Evolutionary conservation across 1,140 invertebrate species (phyloP).

Genomic region (Aphaenogaster ashmeadi): DNA sequence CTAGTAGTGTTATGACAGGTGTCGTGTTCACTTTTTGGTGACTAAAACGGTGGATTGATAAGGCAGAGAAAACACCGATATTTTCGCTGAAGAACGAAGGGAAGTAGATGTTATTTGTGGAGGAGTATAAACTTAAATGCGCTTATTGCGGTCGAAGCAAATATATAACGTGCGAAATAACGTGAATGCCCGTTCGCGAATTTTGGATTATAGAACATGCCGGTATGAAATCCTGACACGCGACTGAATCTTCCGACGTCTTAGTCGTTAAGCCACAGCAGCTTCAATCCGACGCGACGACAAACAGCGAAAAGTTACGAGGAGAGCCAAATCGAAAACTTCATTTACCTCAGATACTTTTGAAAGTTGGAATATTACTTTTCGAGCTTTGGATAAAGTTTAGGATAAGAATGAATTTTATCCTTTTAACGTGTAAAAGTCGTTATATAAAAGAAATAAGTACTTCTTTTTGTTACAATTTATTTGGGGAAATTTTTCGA

Average conservation of each 20-base stretch:
- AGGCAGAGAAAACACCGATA: not conserved
- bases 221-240: not conserved
- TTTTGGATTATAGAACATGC: conserved; percentile 12
- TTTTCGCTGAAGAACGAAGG: not conserved
- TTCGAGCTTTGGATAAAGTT: conserved; percentile 17
- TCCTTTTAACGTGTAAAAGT: not conserved
- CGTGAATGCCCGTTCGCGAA: not conserved
- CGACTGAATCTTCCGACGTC: conserved; percentile 1
- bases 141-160: not conserved
- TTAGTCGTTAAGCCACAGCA: conserved; percentile 1
- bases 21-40: not conserved
- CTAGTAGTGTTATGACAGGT: too few relatives aligned
- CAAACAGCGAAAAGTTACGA: conserved; percentile 13
- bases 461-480: not conserved
- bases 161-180: conserved; percentile 15
- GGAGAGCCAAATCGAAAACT: conserved; percentile 24
- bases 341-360: conserved; percentile 25
- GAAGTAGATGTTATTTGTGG: not conserved
- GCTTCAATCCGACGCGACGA: conserved; percentile 29
- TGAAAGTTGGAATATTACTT: conserved; percentile 31
- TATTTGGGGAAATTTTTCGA: not conserved
- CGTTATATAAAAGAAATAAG: not conserved
- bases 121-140: not conserved
- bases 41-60: not conserved
- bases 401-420: conserved; percentile 20